A percentile compares a stretch with the other conserved stretches of the same genome.
Conservation (phyloP, 2,113 vertebrate genomes). For the Vombatus ursinus region DNA sequence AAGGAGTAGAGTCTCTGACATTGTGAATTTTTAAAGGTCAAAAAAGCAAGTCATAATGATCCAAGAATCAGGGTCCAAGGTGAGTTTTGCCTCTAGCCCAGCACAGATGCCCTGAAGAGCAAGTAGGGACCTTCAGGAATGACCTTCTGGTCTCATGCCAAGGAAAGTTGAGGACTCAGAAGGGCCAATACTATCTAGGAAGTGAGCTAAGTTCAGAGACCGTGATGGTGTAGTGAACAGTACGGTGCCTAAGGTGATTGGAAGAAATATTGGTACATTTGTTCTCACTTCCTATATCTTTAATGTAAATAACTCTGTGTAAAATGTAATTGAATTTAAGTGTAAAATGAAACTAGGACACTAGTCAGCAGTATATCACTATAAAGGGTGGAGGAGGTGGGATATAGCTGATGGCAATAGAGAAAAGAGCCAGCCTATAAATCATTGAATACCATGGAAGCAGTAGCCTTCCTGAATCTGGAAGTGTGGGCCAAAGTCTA, state of each 20-base stretch:
- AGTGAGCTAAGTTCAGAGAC: background rate
- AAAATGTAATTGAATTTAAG: background rate
- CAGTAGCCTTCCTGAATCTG: background rate
- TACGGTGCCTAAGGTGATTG: background rate
- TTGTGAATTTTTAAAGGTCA: background rate
- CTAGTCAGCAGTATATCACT: background rate
- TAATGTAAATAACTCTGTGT: background rate
- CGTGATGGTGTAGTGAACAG: background rate
- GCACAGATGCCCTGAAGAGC: background rate
- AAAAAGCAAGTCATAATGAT: background rate
- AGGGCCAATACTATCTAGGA: background rate
- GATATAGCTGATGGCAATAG: background rate
- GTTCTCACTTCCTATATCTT: background rate
- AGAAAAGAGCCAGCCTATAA: background rate
- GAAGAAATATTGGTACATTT: background rate
- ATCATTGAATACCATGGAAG: background rate
- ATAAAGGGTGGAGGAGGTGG: background rate
- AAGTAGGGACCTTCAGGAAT: background rate
- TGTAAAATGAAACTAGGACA: background rate
- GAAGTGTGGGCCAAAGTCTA: background rate
- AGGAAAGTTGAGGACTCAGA: background rate
- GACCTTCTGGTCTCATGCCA: background rate
- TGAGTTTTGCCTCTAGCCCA: background rate
- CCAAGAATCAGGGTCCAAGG: background rate
- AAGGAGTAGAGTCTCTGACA: background rate